Base-by-base conservation (phyloP, 2,888 invertebrate genomes). In the Hedychridium roseum region DNA sequence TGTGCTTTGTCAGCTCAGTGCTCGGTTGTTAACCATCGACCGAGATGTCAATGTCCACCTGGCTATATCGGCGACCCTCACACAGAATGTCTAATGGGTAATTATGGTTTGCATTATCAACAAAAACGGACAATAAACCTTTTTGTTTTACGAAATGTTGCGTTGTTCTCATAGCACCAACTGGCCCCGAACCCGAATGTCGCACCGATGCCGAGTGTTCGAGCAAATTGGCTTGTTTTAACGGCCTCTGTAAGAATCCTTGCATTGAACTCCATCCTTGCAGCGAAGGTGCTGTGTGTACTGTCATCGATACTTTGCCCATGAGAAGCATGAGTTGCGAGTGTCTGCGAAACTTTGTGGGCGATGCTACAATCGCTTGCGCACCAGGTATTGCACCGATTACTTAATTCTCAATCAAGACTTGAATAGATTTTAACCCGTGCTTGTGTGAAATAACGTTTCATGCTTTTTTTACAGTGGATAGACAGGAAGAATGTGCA, bases 271-370 rank as follows among this genome's bases (percentile, higher is more conserved):
- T 88, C 1, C 84, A 85, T 70, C 92, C 94, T 0, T 94, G 93
- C 70, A 92, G 92, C 11, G 74, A 81, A 26, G 88, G 90, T 71
- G 92, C 94, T 0, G 85, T 88, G 60, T 95, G 95, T 74, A 85
- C 88, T 5, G 94, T 94, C 6, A 88, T 92, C 16, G 90, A 94
- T 70, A 92, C 92, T 0, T 80, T 94, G 56, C 94, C 94, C 3
- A 84, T 92, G 80, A 85, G 94, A 62, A 92, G 93, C 4, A 91
- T 94, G 86, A 87, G 91, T 49, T 94, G 94, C 76, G 87, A 90
- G 71, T 95, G 94, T 73, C 84, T 90, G 53, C 87, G 87, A 50
- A 92, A 92, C 53, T 90, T 87, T 66, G 84, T 89, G 61, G 94
- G 94, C 59, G 92, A 94, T 78, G 93, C 94, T 6, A 91, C 93